Percentiles rank a stretch among this genome's conserved stretches.
These are phyloP conservation scores for Conus canariensis DNA, from an alignment of 2,888 invertebrate species.

Conservation along the genomic window DNA sequence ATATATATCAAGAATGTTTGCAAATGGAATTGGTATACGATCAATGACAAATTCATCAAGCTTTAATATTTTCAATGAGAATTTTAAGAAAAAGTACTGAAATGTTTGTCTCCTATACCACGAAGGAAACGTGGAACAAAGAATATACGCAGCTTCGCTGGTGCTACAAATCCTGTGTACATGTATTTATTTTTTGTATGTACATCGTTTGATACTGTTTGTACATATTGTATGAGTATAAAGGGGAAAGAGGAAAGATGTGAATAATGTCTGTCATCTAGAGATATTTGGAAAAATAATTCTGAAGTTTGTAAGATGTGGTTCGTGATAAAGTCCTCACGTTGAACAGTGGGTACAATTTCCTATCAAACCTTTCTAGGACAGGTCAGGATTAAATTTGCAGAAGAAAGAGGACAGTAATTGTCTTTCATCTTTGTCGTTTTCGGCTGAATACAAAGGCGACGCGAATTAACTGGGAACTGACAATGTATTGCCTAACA, in stretches of 20 bases:
- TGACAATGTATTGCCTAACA: too few relatives aligned
- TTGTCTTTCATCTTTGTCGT: too few relatives aligned
- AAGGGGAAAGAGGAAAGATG: constrained; percentile 46
- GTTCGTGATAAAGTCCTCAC: too few relatives aligned
- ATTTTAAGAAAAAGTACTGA: not conserved
- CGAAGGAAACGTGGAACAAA: not conserved
- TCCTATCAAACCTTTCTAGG: too few relatives aligned
- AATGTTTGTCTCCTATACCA: constrained; percentile 2
- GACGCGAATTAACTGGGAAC: too few relatives aligned
- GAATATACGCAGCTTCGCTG: constrained; percentile 30
- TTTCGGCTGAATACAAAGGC: too few relatives aligned
- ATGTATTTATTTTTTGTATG: constrained; percentile 37
- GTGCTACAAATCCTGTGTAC: constrained; percentile 22
- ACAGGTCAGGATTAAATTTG: too few relatives aligned
- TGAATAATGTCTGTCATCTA: constrained; percentile 13
- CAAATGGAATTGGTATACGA: not conserved
- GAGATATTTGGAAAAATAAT: not conserved
- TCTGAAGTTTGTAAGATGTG: not conserved
- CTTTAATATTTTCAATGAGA: not conserved
- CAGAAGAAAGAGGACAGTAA: too few relatives aligned
- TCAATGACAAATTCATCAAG: not conserved
- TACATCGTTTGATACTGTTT: constrained; percentile 44
- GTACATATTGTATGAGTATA: constrained; percentile 44
- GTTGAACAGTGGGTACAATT: too few relatives aligned
- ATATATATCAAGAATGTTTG: not conserved